phyloP scores from a whole-genome alignment of 2,113 vertebrate species.

The Bothrops jararaca region DNA sequence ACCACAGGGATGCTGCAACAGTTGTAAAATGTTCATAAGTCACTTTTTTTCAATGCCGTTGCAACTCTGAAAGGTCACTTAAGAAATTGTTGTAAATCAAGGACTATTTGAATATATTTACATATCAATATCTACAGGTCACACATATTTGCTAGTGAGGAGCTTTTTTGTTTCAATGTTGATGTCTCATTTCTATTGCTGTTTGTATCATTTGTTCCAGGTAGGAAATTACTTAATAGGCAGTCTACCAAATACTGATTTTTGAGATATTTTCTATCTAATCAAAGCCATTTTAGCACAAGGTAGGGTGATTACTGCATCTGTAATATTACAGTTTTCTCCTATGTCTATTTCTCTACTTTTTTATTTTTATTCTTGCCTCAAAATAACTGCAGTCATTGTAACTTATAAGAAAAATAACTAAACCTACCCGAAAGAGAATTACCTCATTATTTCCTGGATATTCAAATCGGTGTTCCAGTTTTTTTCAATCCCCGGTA shows the following conservation, averaged over 20 bases:
- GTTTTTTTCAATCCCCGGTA: slow-evolving; percentile 96
- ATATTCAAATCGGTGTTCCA: slow-evolving; percentile 94
- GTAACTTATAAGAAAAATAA: slow-evolving; percentile 7
- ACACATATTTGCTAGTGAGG: background rate
- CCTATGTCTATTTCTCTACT: background rate
- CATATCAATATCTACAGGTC: background rate
- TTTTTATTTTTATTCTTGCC: background rate
- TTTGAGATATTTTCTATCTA: background rate
- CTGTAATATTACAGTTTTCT: background rate
- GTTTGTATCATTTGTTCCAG: slow-evolving; percentile 9
- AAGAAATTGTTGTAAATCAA: background rate
- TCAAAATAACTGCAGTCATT: background rate
- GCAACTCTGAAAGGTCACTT: background rate
- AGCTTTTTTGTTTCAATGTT: background rate
- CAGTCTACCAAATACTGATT: background rate
- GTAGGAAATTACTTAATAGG: background rate
- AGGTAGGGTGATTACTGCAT: background rate
- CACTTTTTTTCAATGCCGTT: background rate
- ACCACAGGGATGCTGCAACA: background rate
- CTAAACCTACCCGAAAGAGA: background rate
- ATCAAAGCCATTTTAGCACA: background rate
- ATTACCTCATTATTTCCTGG: slow-evolving; percentile 93
- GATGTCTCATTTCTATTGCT: background rate
- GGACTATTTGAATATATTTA: background rate
- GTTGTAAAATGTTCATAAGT: background rate